Conservation (phyloP, 1,140 invertebrate genomes). For the Leguminivora glycinivorella region DNA sequence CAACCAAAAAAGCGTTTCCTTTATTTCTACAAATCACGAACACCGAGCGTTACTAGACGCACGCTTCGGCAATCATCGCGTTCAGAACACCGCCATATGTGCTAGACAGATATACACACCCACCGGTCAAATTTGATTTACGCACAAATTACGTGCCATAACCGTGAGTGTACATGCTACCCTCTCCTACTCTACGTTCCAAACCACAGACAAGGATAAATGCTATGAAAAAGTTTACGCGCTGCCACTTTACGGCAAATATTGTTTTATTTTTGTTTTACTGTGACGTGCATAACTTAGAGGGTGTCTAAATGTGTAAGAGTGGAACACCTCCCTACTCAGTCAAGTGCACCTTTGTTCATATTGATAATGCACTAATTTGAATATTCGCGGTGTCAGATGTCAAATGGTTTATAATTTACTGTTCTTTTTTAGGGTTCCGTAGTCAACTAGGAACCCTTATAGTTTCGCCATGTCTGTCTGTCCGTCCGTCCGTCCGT, state of each 20-base stretch:
- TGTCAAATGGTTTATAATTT: slow-evolving; percentile 78
- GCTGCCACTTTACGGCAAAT: background rate
- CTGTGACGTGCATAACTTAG: slow-evolving; percentile 36
- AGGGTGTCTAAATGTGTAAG: slow-evolving; percentile 43
- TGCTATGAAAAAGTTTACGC: background rate
- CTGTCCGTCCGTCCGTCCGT: too few species aligned
- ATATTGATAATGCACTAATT: slow-evolving; percentile 77
- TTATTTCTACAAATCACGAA: slow-evolving; percentile 68
- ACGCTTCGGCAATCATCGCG: slow-evolving; percentile 60
- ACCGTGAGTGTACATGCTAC: slow-evolving; percentile 53
- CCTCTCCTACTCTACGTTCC: slow-evolving; percentile 39
- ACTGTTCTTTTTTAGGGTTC: slow-evolving; percentile 61
- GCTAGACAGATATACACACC: slow-evolving; percentile 67
- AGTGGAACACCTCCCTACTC: slow-evolving; percentile 63
- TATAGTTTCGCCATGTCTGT: too few species aligned
- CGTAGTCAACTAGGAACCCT: too few species aligned
- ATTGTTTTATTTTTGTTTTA: slow-evolving; percentile 33
- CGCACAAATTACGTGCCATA: slow-evolving; percentile 77
- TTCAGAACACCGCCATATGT: slow-evolving; percentile 70
- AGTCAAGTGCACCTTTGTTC: slow-evolving; percentile 67
- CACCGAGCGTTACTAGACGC: slow-evolving; percentile 57
- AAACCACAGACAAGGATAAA: slow-evolving; percentile 44
- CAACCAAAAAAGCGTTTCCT: slow-evolving; percentile 35
- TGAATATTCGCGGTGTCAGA: slow-evolving; percentile 78
- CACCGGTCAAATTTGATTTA: slow-evolving; percentile 78